A percentile compares a stretch with the other conserved stretches of the same genome.
phyloP scores from a whole-genome alignment of 37 sponge, comb jelly and placozoan species.

The Aplysina aerophoba region DNA sequence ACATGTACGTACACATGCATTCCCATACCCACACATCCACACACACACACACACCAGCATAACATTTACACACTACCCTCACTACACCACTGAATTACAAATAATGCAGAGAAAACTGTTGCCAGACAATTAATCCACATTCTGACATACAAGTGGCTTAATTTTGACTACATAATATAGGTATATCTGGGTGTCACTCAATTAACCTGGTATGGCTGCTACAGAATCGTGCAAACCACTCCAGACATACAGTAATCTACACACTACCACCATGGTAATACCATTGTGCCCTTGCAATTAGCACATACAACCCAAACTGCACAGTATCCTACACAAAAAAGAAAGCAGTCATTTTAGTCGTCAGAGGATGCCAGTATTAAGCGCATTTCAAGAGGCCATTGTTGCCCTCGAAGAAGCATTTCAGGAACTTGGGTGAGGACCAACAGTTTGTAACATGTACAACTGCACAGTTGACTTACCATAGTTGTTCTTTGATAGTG shows the following conservation, averaged over 20 bases:
- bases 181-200: constrained; percentile 11
- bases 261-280: constrained; percentile 7
- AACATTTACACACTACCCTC: too few species aligned
- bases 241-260: constrained; percentile 11
- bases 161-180: neutral
- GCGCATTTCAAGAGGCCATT: constrained; percentile 3
- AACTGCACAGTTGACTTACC: neutral
- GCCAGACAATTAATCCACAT: constrained; percentile 74
- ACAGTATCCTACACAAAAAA: constrained; percentile 2
- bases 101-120: too few species aligned
- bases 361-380: constrained; percentile 3
- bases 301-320: constrained; percentile 6
- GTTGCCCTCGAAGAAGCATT: constrained; percentile 3
- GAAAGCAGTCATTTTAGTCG: constrained; percentile 6
- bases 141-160: too few species aligned
- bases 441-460: constrained; percentile 2
- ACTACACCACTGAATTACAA: too few species aligned
- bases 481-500: constrained; percentile 6
- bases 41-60: too few species aligned
- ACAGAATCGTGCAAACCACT: neutral
- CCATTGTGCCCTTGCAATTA: constrained; percentile 12
- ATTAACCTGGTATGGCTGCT: neutral
- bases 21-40: neutral
- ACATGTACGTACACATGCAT: neutral
- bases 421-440: constrained; percentile 4